Evolutionary conservation across 2,888 invertebrate genomes (phyloP).

Genomic region (Nomada fabriciana): DNA sequence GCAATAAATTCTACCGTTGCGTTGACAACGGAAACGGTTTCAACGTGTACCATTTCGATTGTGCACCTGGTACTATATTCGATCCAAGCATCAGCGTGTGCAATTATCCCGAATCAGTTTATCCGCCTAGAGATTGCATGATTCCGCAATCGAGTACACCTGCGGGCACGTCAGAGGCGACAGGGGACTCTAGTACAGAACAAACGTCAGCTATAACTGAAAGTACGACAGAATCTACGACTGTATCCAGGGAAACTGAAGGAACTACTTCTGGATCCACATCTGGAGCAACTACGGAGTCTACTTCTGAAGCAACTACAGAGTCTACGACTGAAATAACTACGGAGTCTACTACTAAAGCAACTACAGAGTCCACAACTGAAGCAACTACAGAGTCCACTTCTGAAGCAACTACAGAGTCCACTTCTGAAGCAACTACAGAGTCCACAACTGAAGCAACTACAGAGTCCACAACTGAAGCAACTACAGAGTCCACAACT

Average conservation of each 20-base stretch:
- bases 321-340: slow-evolving; percentile 31
- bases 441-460: slow-evolving; percentile 6
- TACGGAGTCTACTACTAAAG: slow-evolving; percentile 16
- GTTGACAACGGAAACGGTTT: slow-evolving; percentile 88
- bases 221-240: slow-evolving; percentile 37
- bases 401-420: slow-evolving; percentile 33
- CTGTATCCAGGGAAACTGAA: slow-evolving; percentile 43
- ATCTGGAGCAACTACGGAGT: slow-evolving; percentile 22
- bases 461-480: no score
- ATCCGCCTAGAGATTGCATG: slow-evolving; percentile 84
- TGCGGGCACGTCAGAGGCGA: slow-evolving; percentile 25
- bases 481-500: slow-evolving; percentile 21
- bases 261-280: slow-evolving; percentile 42
- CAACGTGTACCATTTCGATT: slow-evolving; percentile 88
- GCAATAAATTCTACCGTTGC: slow-evolving; percentile 89
- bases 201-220: neutral
- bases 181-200: slow-evolving; percentile 28
- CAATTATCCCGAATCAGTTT: slow-evolving; percentile 88
- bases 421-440: slow-evolving; percentile 26
- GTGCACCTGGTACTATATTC: slow-evolving; percentile 90
- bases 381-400: slow-evolving; percentile 27
- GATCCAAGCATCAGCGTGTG: slow-evolving; percentile 89
- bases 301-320: slow-evolving; percentile 20
- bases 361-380: slow-evolving; percentile 28
- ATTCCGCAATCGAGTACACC: slow-evolving; percentile 12